phyloP scores from a whole-genome alignment of 2,797 vertebrate genomes.

The Miichthys miiuy region DNA sequence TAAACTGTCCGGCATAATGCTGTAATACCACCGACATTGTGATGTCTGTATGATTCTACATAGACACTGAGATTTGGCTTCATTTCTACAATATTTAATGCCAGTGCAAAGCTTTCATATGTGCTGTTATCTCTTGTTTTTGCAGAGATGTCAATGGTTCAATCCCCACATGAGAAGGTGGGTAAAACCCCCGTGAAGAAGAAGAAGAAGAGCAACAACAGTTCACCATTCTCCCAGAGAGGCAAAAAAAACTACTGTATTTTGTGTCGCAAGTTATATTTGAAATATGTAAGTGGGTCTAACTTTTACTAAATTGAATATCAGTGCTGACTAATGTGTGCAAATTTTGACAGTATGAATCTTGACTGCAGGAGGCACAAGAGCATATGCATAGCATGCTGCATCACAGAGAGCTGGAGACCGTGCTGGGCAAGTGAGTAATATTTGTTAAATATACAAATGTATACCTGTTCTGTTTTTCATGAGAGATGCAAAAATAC shows the following conservation, averaged over 20 bases:
- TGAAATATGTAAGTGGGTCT: constrained; percentile 49
- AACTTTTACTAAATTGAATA: not conserved
- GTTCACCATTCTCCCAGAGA: accelerated
- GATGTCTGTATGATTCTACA: not conserved
- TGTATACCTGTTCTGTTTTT: not conserved
- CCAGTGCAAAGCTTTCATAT: not conserved
- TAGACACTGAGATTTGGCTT: not conserved
- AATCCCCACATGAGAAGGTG: not conserved
- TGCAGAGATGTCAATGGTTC: constrained; percentile 52
- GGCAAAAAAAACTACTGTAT: constrained; percentile 19
- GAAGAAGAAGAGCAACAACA: accelerated
- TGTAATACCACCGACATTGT: not conserved
- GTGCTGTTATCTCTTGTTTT: not conserved
- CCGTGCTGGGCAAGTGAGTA: constrained; percentile 73
- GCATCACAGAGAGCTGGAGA: constrained; percentile 75
- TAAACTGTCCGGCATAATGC: not conserved
- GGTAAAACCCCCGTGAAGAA: not conserved
- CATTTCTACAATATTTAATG: not conserved
- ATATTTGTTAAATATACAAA: not conserved
- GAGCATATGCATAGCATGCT: constrained; percentile 68
- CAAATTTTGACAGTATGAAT: constrained; percentile 3
- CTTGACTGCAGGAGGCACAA: constrained; percentile 55
- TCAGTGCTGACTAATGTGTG: no score
- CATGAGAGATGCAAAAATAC: not conserved
- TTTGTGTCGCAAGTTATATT: constrained; percentile 46